Base-by-base conservation (phyloP, 2,888 invertebrate genomes). In the Caenorhabditis sp. region DNA sequence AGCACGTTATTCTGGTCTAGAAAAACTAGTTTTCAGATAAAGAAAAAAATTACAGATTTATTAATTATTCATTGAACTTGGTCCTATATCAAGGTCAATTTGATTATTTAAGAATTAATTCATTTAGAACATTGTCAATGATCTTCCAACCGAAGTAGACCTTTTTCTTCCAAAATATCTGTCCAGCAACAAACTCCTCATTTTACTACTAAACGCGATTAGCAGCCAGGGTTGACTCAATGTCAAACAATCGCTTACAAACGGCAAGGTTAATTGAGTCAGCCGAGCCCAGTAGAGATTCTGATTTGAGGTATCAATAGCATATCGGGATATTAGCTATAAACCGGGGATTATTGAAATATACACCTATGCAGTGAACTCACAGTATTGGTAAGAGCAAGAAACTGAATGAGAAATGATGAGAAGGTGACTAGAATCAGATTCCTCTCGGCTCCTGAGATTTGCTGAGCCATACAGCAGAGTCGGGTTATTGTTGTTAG, bases 221-320 rank as follows among this genome's bases (percentile, higher is more conserved):
- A 76, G 26, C 2, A 65, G 54, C 66, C 69, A 70, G 5, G 73
- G 76, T 54, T 68, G 67, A 53, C 67, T 64, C 25, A 76, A 52
- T 25, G 72, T 72, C n/a, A 76, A 63, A 26, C 63, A 43, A 61
- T 72, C 72, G 31, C 72, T 72, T 38, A 66, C 61, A 26, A 70
- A 70, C 14, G 76, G 76, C 61, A 70, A 61, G 17, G 69, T 27
- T 14, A 59, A 23, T 43, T 58, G 27, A 8, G 52, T 52, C 21
- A 52, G n/a, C 1, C 52, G 52, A 20, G 52, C 52, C 52, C 52
- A 52, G 21, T 7, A 10, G 8, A 7, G 7, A 17, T n/a, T 20
- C 52, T 52, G 21, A 21, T 21, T 52, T 7, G n/a, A 17, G 2
- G 52, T 3, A 12, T 52, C 21, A 1, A 52, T 52, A 21, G 10